Conservation (phyloP, 2,113 vertebrate species). For the Eolophus roseicapilla region DNA sequence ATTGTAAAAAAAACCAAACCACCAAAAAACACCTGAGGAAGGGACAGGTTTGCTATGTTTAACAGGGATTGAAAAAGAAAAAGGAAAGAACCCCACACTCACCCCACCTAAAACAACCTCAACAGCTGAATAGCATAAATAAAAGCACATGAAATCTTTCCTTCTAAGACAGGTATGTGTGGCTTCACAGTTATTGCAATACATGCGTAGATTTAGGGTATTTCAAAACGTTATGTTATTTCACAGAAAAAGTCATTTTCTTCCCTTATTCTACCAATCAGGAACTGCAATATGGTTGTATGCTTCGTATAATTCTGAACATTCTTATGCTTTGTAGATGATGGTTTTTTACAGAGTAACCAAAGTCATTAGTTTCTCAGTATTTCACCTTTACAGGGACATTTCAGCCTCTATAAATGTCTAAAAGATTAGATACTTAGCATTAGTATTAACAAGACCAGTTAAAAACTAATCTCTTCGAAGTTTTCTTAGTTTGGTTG, state of each 20-base stretch:
- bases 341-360: background rate
- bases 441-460: background rate
- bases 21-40: background rate
- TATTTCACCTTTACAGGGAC: background rate
- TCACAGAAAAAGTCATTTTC: background rate
- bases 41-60: background rate
- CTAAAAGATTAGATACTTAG: background rate
- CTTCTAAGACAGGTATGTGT: background rate
- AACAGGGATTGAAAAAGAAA: background rate
- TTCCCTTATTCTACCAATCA: background rate
- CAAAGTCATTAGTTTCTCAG: background rate
- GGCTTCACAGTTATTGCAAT: background rate
- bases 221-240: background rate
- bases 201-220: background rate
- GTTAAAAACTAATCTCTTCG: background rate
- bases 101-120: background rate
- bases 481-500: background rate
- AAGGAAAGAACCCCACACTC: accelerated
- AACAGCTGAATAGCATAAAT: background rate
- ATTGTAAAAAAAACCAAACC: background rate
- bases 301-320: background rate
- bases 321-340: background rate
- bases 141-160: background rate
- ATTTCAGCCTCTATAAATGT: background rate
- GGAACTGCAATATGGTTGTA: background rate